Evolutionary conservation across 2,797 vertebrate species (phyloP).

Genomic region (Phataginus tetradactyla): DNA sequence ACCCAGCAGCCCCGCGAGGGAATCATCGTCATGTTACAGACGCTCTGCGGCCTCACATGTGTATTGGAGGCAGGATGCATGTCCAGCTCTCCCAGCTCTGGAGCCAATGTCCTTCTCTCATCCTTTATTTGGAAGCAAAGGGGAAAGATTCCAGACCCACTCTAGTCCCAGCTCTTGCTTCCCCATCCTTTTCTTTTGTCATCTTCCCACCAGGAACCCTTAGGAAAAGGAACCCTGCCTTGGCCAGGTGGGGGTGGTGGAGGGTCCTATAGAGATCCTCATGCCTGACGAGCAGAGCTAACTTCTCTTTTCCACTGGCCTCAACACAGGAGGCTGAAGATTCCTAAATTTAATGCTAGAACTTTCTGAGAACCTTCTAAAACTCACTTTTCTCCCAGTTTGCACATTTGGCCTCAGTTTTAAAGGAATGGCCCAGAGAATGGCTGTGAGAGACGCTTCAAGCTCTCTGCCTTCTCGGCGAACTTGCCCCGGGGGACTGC

Average conservation of each 20-base stretch:
- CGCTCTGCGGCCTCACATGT: fast-evolving
- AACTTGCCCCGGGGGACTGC: background rate
- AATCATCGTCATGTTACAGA: fast-evolving
- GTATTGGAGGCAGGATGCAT: fast-evolving
- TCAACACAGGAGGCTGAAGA: background rate
- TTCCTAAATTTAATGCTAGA: background rate
- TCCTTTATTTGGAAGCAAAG: background rate
- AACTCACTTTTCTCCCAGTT: background rate
- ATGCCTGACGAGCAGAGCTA: background rate
- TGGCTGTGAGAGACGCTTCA: background rate
- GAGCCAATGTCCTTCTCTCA: background rate
- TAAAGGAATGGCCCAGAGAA: background rate
- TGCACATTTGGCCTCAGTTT: background rate
- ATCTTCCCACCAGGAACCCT: background rate
- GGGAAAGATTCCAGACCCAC: background rate
- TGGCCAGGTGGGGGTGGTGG: background rate
- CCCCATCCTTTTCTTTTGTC: background rate
- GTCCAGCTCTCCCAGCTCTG: background rate
- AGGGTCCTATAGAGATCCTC: fast-evolving
- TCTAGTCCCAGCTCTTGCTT: background rate
- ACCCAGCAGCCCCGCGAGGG: fast-evolving
- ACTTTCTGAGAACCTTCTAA: background rate
- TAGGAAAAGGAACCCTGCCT: background rate
- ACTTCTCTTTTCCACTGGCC: background rate
- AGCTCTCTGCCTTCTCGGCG: background rate